Conservation (phyloP, 2,888 invertebrate species). For the Papilio elwesi region DNA sequence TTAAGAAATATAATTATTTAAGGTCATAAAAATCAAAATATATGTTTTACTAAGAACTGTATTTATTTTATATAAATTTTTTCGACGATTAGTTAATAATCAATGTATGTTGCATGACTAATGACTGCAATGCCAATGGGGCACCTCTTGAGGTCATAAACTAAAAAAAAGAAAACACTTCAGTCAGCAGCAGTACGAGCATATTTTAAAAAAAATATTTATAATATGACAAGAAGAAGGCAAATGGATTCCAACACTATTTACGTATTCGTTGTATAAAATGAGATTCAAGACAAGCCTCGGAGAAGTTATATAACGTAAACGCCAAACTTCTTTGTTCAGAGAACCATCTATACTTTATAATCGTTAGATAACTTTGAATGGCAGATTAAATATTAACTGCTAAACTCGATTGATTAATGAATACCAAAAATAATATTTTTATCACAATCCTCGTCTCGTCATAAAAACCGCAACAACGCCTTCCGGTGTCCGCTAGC, state of each 20-base stretch:
- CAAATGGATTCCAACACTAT: background rate
- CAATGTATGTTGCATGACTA: no score
- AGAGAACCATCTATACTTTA: background rate
- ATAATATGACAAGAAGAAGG: background rate
- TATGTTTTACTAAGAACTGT: no score
- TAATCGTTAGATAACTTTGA: slow-evolving; percentile 1
- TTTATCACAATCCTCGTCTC: background rate
- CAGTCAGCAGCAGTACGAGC: background rate
- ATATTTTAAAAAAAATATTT: background rate
- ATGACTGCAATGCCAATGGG: no score
- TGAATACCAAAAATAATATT: background rate
- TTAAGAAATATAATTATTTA: no score
- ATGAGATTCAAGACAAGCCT: slow-evolving; percentile 1
- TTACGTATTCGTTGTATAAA: background rate
- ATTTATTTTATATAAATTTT: no score
- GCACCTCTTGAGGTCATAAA: no score
- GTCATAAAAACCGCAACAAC: background rate
- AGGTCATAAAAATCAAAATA: no score
- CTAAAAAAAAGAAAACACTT: no score
- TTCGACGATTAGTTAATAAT: background rate
- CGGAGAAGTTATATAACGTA: slow-evolving; percentile 26
- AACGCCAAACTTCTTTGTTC: slow-evolving; percentile 33
- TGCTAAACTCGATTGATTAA: no score
- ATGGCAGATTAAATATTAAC: slow-evolving; percentile 2
- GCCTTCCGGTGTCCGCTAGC: slow-evolving; percentile 5